Percentiles rank a stretch among this genome's conserved stretches.
Conservation (phyloP, 2,888 invertebrate species). For the Neelides folsomi region DNA sequence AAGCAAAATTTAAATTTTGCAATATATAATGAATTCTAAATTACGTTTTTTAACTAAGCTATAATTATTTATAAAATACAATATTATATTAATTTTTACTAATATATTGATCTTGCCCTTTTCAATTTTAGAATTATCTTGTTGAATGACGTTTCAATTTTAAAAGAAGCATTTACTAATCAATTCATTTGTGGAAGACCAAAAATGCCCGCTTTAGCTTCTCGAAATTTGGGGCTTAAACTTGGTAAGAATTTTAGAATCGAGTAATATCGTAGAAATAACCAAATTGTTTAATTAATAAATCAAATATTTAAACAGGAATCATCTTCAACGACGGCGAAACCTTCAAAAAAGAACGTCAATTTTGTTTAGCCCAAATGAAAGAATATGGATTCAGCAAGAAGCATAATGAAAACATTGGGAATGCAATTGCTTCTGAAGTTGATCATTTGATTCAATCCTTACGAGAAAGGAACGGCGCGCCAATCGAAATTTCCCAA, state of each 20-base stretch:
- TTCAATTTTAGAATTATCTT: constrained; percentile 9
- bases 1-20: background rate
- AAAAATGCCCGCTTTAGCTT: constrained; percentile 8
- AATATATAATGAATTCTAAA: background rate
- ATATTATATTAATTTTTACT: background rate
- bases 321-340: constrained; percentile 21
- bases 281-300: background rate
- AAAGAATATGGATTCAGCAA: constrained; percentile 11
- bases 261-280: background rate
- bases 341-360: constrained; percentile 14
- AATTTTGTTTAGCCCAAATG: constrained; percentile 10
- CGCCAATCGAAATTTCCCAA: constrained; percentile 13
- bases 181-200: constrained; percentile 17
- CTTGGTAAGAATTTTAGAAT: constrained; percentile 10
- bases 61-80: background rate
- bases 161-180: constrained; percentile 17
- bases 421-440: constrained; percentile 14
- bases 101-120: too few species aligned
- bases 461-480: background rate
- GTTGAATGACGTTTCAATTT: constrained; percentile 15
- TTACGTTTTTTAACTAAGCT: background rate
- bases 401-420: constrained; percentile 7
- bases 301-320: constrained; percentile 5
- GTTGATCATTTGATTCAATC: background rate
- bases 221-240: constrained; percentile 11